phyloP scores from a whole-genome alignment of 2,888 invertebrate genomes.

The Parnassius orleans region DNA sequence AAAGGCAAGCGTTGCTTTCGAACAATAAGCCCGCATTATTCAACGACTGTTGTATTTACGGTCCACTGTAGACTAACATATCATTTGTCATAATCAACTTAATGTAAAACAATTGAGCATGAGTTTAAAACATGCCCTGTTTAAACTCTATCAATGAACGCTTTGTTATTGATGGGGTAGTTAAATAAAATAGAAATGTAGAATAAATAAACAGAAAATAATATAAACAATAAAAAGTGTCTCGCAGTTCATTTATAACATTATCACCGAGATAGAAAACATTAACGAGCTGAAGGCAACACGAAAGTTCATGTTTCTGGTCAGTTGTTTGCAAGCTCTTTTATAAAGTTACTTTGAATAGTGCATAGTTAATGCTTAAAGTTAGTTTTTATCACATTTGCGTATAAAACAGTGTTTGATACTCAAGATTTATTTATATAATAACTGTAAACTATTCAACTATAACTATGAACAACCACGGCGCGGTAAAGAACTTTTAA shows the following conservation, averaged over 20 bases:
- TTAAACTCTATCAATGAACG: constrained; percentile 13
- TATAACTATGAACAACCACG: too few species aligned
- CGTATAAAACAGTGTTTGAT: neutral
- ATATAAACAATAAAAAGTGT: neutral
- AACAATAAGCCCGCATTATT: constrained; percentile 27
- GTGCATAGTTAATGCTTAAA: constrained; percentile 23
- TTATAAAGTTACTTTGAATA: constrained; percentile 19
- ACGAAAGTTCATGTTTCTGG: constrained; percentile 21
- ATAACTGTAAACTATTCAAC: too few species aligned
- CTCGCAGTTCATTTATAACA: constrained; percentile 2
- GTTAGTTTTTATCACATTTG: constrained; percentile 6
- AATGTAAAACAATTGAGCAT: constrained; percentile 27
- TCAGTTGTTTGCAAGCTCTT: constrained; percentile 20
- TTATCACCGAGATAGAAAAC: constrained; percentile 12
- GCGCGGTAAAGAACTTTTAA: too few species aligned
- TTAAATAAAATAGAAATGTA: too few species aligned
- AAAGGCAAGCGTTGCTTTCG: constrained; percentile 2
- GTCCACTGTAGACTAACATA: constrained; percentile 23
- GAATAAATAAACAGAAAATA: too few species aligned
- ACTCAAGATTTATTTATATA: too few species aligned
- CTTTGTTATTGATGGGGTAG: too few species aligned
- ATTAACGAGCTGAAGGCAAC: constrained; percentile 19
- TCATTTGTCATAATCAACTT: constrained; percentile 29
- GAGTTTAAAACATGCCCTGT: constrained; percentile 18
- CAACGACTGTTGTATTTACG: constrained; percentile 20